Conservation (phyloP, 2,113 vertebrate genomes). For the Rhabdomys dilectus region DNA sequence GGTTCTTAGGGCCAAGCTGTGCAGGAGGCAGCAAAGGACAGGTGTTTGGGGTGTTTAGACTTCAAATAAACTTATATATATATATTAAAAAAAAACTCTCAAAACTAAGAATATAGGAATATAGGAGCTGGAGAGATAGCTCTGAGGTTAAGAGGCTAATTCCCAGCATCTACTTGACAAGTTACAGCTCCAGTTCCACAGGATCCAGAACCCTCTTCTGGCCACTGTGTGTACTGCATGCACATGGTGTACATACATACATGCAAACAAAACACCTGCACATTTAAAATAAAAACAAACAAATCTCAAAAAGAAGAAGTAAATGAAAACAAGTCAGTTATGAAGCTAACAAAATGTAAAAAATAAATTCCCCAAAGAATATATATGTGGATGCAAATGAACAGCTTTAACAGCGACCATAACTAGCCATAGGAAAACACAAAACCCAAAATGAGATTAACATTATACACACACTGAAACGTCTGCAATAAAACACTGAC, state of each 20-base stretch:
- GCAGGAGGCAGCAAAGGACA: not conserved
- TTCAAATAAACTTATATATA: not conserved
- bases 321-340: not conserved
- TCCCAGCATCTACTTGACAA: not conserved
- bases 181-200: not conserved
- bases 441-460: not conserved
- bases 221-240: not conserved
- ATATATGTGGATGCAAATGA: not conserved
- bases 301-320: not conserved
- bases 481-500: not conserved
- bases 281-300: not conserved
- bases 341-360: not conserved
- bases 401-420: not conserved
- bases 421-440: not conserved
- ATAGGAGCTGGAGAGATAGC: not conserved
- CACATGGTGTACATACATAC: not conserved
- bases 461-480: not conserved
- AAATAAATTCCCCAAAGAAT: not conserved
- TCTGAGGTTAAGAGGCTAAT: not conserved
- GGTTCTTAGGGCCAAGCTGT: not conserved
- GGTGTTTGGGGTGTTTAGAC: not conserved
- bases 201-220: not conserved
- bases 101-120: conserved; percentile 4
- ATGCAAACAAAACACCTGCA: not conserved
- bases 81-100: not conserved